phyloP scores from a whole-genome alignment of 2,888 invertebrate species.

The Dinocampus coccinellae region DNA sequence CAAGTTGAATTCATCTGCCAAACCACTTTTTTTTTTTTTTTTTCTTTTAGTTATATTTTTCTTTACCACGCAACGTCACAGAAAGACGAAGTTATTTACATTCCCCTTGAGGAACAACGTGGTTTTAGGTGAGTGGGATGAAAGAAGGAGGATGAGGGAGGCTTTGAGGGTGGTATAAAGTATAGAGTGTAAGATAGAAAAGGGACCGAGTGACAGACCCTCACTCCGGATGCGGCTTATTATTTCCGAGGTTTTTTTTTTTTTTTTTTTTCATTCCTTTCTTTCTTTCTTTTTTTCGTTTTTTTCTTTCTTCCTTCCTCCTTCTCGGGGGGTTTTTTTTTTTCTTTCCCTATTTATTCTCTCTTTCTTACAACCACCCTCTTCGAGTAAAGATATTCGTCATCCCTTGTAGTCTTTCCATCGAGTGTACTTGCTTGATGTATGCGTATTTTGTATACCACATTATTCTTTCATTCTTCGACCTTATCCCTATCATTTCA shows the following conservation, averaged over 20 bases:
- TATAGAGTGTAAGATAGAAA: neutral
- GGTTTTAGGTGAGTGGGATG: conserved; percentile 13
- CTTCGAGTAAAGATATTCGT: conserved; percentile 10
- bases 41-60: conserved; percentile 11
- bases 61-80: conserved; percentile 16
- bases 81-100: conserved; percentile 42
- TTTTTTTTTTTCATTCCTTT: conserved; percentile 39
- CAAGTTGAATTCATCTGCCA: neutral
- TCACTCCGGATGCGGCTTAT: conserved; percentile 58
- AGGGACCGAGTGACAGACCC: conserved; percentile 3
- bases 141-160: neutral
- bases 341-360: no score
- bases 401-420: conserved; percentile 16
- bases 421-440: neutral
- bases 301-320: no score
- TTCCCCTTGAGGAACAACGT: conserved; percentile 23
- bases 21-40: no score
- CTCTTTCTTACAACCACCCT: no score
- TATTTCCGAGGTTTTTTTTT: conserved; percentile 58
- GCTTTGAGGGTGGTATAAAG: neutral
- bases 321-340: no score
- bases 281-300: conserved; percentile 44
- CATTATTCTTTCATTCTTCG: conserved; percentile 30
- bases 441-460: neutral
- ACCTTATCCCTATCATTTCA: conserved; percentile 11